Evolutionary conservation across 53 echinoderm and acorn worm species (phyloP).

Genomic region (Echinarachnius parma): DNA sequence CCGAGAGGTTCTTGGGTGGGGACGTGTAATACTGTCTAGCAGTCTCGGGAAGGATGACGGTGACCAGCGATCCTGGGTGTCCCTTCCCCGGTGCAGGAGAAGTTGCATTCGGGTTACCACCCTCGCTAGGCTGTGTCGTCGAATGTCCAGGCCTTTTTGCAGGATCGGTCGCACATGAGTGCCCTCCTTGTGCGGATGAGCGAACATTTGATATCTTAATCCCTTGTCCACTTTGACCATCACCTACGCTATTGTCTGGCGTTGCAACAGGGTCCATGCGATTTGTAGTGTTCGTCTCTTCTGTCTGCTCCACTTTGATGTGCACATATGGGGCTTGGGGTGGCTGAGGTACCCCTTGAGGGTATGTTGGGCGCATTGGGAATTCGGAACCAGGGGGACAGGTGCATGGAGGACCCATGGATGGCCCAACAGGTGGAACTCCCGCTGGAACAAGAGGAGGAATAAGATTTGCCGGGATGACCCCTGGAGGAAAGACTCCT

Average conservation of each 20-base stretch:
- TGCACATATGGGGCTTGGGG: too few species aligned
- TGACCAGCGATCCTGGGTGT: conserved; percentile 22
- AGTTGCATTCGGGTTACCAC: too few species aligned
- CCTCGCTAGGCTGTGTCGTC: too few species aligned
- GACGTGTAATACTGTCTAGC: conserved; percentile 4
- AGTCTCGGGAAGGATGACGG: conserved; percentile 8
- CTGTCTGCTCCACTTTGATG: neutral
- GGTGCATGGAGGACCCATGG: conserved; percentile 5
- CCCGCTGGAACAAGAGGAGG: conserved; percentile 16
- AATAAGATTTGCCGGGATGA: conserved; percentile 5
- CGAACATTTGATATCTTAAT: conserved; percentile 11
- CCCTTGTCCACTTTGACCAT: too few species aligned
- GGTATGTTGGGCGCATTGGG: neutral
- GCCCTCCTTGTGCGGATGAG: too few species aligned
- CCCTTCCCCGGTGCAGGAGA: neutral
- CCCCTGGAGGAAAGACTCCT: conserved; percentile 4
- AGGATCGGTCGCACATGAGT: too few species aligned
- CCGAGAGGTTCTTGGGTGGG: neutral
- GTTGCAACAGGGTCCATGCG: too few species aligned
- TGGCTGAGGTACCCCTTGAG: neutral
- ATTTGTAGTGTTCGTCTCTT: neutral
- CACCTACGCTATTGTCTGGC: too few species aligned
- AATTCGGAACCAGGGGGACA: neutral
- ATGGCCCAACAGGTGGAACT: conserved; percentile 2
- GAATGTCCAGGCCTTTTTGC: too few species aligned